These are phyloP conservation scores for Tetranychus cinnabarinus DNA, from an alignment of 1,140 invertebrate genomes.

Conservation along the genomic window DNA sequence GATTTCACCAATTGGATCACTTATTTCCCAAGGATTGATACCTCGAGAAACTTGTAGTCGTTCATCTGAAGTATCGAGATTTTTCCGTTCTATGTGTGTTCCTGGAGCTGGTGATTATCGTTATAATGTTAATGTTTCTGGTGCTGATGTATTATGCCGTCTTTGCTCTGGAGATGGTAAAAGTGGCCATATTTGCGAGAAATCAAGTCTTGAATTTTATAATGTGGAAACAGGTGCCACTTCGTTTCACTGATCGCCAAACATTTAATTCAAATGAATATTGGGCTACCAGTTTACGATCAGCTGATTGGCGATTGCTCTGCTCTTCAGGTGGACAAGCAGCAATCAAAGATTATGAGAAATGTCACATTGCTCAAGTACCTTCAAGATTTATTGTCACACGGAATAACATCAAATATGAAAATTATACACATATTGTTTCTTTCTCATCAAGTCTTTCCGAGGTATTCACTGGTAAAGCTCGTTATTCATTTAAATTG, in stretches of 20 bases:
- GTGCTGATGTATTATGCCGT: constrained; percentile 9
- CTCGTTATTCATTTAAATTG: constrained; percentile 3
- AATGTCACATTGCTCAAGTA: constrained; percentile 7
- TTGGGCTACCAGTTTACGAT: constrained; percentile 1
- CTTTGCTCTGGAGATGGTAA: constrained; percentile 11
- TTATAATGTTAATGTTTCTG: constrained; percentile 7
- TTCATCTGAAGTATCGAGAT: constrained; percentile 26
- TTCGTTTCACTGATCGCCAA: neutral
- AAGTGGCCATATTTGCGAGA: constrained; percentile 7
- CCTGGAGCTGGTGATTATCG: constrained; percentile 12
- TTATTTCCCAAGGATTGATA: constrained; percentile 25
- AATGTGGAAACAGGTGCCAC: constrained; percentile 6
- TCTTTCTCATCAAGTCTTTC: neutral
- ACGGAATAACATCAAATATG: neutral
- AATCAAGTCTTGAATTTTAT: constrained; percentile 1
- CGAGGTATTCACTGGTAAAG: constrained; percentile 1
- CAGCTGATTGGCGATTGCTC: neutral
- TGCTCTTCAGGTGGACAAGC: neutral
- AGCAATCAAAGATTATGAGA: constrained; percentile 3
- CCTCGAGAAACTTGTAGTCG: constrained; percentile 26
- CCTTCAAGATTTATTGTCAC: constrained; percentile 5
- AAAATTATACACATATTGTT: neutral
- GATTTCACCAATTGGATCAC: constrained; percentile 25
- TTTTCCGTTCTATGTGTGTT: constrained; percentile 24
- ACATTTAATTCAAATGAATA: neutral